These are phyloP conservation scores for Nycticebus coucang DNA, from an alignment of 2,113 vertebrate genomes.

Conservation along the genomic window DNA sequence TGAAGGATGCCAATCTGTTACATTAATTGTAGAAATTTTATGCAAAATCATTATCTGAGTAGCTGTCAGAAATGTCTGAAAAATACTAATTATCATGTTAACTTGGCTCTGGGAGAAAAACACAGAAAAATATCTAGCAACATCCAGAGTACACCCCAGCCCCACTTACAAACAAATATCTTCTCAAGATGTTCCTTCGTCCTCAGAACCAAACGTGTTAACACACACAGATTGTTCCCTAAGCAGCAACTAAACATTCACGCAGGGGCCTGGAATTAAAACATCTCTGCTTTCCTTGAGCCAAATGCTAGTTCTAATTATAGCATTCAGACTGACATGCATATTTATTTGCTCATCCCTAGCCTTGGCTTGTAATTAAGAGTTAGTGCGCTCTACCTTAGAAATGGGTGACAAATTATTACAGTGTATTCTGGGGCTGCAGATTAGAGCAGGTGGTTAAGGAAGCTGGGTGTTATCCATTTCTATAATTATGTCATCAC, in stretches of 20 bases:
- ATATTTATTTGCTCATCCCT: conserved; percentile 62
- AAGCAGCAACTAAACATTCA: neutral
- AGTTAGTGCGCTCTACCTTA: neutral
- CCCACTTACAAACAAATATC: neutral
- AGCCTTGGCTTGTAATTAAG: conserved; percentile 26
- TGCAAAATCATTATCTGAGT: neutral
- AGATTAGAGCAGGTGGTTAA: neutral
- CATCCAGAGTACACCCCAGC: neutral
- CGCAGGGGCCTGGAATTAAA: conserved; percentile 65
- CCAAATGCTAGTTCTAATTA: conserved; percentile 60
- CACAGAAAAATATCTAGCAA: no score
- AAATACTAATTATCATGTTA: neutral
- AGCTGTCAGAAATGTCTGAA: neutral
- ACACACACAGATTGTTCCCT: neutral
- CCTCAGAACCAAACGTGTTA: neutral
- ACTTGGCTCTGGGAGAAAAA: neutral
- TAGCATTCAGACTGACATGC: conserved; percentile 33
- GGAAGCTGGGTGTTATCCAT: neutral
- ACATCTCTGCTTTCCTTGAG: conserved; percentile 9
- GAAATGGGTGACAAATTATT: neutral
- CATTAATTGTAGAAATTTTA: no score
- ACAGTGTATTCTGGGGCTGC: neutral
- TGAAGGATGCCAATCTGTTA: neutral
- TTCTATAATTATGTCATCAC: neutral
- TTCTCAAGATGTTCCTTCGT: rapidly evolving